Base-by-base conservation (phyloP, 2,113 vertebrate genomes). In the Megaleporinus macrocephalus region DNA sequence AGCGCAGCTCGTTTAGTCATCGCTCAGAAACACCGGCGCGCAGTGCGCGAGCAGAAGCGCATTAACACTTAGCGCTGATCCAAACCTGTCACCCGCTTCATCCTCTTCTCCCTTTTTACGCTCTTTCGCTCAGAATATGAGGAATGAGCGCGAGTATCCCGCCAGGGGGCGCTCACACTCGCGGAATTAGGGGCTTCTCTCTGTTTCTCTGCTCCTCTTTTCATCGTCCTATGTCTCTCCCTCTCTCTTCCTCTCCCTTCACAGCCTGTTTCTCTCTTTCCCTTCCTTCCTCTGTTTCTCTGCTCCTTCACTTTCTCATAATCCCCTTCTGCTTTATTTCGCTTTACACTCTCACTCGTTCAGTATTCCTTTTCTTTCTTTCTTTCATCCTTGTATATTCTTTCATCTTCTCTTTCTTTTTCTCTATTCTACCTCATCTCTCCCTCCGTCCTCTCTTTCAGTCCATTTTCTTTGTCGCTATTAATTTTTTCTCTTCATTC, bases 121-220 rank as follows among this genome's bases (percentile, higher is more conserved):
- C 11, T 12, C 13, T 13, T 57, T 57, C 30, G 16, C 12, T 61
- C 11, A 13, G 20, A 14, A 14, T 9, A 29, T 20, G 66, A 70
- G 57, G 33, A 68, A 75, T 44, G 47, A 36, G 68, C 30, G 51
- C 47, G 12, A 4, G 6, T 36, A 44, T 44, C 20, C 71, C 87
- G 80, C 78, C 82, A 88, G 87, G 73, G 69, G 87, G 87, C 87
- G 87, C 87, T 81, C 70, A 49, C 76, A 76, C 66, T 77, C 76
- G 57, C 68, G 20, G 26, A 79, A 76, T 76, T 18, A 81, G 27
- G 20, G 33, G 57, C 6, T 7, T 57, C 22, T 57, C 55, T n/a
- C 4, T 36, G 33, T 36, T 36, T 3, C 33, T 36, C 33, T 36
- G 33, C 6, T 36, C 33, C 33, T 36, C 6, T 6, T 36, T 13